phyloP scores from a whole-genome alignment of 1,140 invertebrate species.

The Rhopalosiphum maidis region DNA sequence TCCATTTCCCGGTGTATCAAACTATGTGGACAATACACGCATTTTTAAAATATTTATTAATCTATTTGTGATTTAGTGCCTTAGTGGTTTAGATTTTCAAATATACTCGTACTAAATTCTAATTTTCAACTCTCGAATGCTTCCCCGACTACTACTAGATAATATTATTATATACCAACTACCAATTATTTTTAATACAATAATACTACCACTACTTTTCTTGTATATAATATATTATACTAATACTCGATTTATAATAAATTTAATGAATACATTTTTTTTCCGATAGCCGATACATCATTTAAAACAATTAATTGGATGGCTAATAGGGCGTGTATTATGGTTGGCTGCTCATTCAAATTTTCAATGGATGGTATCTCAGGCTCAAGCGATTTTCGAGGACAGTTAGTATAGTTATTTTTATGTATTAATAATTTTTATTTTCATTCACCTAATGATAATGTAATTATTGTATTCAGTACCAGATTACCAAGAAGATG shows the following conservation, averaged over 20 bases:
- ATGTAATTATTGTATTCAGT: not conserved
- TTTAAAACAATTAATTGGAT: constrained; percentile 25
- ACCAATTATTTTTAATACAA: not conserved
- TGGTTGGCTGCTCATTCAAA: constrained; percentile 37
- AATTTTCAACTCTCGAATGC: not conserved
- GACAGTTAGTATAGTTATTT: constrained; percentile 24
- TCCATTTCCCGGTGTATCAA: not conserved
- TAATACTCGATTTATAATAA: not conserved
- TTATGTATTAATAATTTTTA: not conserved
- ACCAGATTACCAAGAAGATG: constrained; percentile 58
- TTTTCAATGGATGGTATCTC: constrained; percentile 48
- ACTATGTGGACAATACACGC: not conserved
- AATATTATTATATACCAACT: not conserved
- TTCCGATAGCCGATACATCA: constrained; percentile 39
- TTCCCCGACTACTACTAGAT: not conserved
- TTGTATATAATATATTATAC: not conserved
- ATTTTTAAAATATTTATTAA: not conserved
- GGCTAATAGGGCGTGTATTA: constrained; percentile 22
- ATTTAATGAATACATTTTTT: not conserved
- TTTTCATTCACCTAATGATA: not conserved
- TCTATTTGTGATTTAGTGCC: too few relatives aligned
- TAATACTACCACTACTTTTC: not conserved
- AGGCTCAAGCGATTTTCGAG: constrained; percentile 49
- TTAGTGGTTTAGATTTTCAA: not conserved
- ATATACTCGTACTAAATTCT: not conserved